Conservation (phyloP, 2,797 vertebrate species). For the Diceros bicornis region DNA sequence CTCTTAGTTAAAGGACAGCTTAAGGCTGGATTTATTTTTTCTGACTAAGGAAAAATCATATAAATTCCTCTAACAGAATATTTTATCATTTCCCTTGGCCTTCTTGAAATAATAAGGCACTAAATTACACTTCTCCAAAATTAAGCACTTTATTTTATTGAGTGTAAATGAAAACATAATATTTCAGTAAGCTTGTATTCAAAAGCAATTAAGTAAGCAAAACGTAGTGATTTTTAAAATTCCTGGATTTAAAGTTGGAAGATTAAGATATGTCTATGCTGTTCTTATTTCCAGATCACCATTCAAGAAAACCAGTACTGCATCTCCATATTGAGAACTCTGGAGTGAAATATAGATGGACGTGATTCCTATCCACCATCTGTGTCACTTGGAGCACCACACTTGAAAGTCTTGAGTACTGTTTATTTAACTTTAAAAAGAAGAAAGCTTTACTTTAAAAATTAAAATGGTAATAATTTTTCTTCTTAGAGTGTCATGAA, state of each 20-base stretch:
- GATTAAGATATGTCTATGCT: not conserved
- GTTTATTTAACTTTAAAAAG: not conserved
- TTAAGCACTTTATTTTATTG: not conserved
- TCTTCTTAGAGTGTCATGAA: not conserved
- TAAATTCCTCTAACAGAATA: constrained; percentile 32
- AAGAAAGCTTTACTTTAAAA: not conserved
- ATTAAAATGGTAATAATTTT: not conserved
- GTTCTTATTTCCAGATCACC: not conserved
- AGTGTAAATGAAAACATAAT: not conserved
- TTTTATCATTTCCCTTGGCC: constrained; percentile 25
- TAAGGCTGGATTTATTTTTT: not conserved
- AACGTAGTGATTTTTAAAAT: not conserved
- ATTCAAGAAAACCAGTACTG: not conserved
- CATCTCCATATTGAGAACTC: not conserved
- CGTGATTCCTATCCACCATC: not conserved
- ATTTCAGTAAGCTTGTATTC: not conserved
- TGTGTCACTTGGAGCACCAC: not conserved
- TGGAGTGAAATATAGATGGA: not conserved
- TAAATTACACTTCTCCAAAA: not conserved
- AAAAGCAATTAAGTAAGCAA: constrained; percentile 39
- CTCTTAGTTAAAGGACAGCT: constrained; percentile 34
- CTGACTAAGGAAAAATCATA: constrained; percentile 40
- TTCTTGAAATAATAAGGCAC: not conserved
- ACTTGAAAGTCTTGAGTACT: not conserved
- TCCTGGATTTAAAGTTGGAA: not conserved